Evolutionary conservation across 1,140 invertebrate species (phyloP).

Genomic region (Microplitis mediator): DNA sequence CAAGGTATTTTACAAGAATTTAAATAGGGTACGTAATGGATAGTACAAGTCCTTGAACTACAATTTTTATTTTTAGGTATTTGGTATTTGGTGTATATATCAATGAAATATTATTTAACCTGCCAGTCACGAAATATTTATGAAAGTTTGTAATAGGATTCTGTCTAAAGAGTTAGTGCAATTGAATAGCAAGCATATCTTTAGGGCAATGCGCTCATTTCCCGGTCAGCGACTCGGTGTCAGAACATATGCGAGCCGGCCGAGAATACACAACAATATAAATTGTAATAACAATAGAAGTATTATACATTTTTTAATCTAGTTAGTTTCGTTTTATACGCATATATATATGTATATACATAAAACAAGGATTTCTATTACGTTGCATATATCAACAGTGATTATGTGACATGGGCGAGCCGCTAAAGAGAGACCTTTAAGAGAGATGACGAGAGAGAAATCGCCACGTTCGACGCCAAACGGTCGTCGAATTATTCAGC

Average conservation of each 20-base stretch:
- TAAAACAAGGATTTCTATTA: too few species aligned
- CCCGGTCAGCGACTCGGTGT: not conserved
- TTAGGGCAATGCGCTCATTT: constrained; percentile 3
- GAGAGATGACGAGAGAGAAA: not conserved
- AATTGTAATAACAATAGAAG: not conserved
- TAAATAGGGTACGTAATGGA: too few species aligned
- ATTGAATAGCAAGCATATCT: not conserved
- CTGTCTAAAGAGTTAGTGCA: not conserved
- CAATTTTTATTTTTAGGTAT: too few species aligned
- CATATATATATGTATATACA: not conserved
- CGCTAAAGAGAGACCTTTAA: not conserved
- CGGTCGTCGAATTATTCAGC: not conserved
- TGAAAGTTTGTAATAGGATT: not conserved
- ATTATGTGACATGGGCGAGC: constrained; percentile 8
- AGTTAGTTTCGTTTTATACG: not conserved
- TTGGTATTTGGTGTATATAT: too few species aligned
- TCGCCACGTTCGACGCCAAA: not conserved
- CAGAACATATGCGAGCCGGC: not conserved
- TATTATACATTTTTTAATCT: not conserved
- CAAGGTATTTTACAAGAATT: too few species aligned
- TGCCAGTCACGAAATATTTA: not conserved
- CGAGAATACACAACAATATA: not conserved
- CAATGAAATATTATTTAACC: not conserved
- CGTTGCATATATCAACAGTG: not conserved
- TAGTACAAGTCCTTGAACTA: too few species aligned